Evolutionary conservation across 2,888 invertebrate genomes (phyloP).

Genomic region (Terebella lapidaria): DNA sequence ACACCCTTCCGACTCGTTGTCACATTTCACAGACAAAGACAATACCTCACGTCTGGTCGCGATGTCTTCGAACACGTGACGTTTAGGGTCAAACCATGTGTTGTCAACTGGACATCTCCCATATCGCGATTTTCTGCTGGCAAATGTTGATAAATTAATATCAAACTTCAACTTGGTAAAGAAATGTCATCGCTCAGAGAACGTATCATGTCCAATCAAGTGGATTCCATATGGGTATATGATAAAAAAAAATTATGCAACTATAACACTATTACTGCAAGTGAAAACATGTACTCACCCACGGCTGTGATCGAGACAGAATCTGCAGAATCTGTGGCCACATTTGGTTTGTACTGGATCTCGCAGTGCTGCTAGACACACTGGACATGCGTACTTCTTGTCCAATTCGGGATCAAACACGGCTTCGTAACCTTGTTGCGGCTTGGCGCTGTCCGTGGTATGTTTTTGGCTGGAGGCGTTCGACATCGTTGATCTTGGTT

Average conservation of each 20-base stretch:
- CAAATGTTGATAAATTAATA: too few species aligned
- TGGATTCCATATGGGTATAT: too few species aligned
- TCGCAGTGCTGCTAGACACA: conserved; percentile 36
- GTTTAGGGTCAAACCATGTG: neutral
- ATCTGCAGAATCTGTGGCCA: conserved; percentile 44
- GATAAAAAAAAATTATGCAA: too few species aligned
- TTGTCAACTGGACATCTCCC: neutral
- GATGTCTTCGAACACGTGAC: neutral
- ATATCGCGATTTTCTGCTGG: neutral
- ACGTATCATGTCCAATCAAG: too few species aligned
- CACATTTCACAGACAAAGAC: neutral
- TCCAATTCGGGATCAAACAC: conserved; percentile 32
- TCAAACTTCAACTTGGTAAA: too few species aligned
- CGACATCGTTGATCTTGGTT: too few species aligned
- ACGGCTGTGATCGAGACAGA: conserved; percentile 27
- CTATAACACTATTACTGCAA: too few species aligned
- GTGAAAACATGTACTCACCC: too few species aligned
- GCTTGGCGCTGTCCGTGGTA: too few species aligned
- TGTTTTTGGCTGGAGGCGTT: too few species aligned
- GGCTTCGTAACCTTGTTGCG: conserved; percentile 20
- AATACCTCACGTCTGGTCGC: neutral
- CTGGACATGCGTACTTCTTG: conserved; percentile 39
- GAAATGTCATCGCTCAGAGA: too few species aligned
- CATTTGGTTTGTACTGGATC: conserved; percentile 43
- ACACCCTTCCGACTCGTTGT: neutral